phyloP scores from a whole-genome alignment of 2,888 invertebrate genomes.

The Standfussiana lucernea region DNA sequence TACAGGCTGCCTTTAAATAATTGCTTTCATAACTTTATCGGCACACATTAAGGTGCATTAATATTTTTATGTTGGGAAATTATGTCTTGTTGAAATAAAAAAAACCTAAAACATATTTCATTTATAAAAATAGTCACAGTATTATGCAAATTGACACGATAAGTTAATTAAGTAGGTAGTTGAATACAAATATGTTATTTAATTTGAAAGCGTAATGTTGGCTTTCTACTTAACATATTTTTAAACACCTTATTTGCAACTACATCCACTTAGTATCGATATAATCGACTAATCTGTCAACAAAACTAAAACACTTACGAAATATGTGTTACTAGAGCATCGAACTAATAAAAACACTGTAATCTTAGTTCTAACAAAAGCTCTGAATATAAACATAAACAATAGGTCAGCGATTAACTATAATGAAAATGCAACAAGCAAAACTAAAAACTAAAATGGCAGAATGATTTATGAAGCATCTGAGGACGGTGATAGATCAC shows the following conservation, averaged over 20 bases:
- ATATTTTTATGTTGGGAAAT: constrained; percentile 26
- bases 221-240: not conserved
- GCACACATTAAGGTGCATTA: constrained; percentile 39
- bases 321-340: not conserved
- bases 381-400: constrained; percentile 12
- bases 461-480: constrained; percentile 41
- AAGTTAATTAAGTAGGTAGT: not conserved
- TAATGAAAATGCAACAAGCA: constrained; percentile 28
- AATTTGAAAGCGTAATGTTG: not conserved
- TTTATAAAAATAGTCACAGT: not conserved
- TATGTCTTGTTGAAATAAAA: not conserved
- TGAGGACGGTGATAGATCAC: constrained; percentile 47
- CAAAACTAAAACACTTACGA: not conserved
- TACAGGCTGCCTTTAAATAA: constrained; percentile 53
- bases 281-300: not conserved
- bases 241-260: not conserved
- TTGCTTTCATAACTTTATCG: constrained; percentile 60
- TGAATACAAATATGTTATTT: not conserved
- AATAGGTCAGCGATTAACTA: constrained; percentile 19
- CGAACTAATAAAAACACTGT: not conserved
- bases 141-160: constrained; percentile 22
- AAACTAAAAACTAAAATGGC: constrained; percentile 39
- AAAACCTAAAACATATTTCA: not conserved
- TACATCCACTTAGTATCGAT: not conserved
- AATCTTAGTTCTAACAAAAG: constrained; percentile 26